Evolutionary conservation across 2,888 invertebrate genomes (phyloP), one percentile per base, ranked within the genome.

Genomic region (Parnassius apollo): DNA sequence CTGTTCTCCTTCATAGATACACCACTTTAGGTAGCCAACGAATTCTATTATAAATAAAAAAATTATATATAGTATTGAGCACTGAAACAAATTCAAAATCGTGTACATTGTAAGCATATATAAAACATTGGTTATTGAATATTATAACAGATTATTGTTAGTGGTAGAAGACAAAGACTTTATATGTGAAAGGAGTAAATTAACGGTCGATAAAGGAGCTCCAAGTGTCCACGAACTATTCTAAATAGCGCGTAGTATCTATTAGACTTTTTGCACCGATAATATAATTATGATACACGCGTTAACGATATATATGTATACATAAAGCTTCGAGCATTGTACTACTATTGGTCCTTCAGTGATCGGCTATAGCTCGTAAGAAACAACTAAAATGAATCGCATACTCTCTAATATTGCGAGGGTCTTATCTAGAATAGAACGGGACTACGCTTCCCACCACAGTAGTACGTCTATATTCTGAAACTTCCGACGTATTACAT

Each of bases 221-320:
- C 1, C 80, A 77, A 80, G 78, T 78, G 85, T 85, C 86, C 88
- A 83, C 83, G 75, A 77, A 82, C 82, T 88, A 87, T 88, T 88
- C 87, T 87, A 86, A 89, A 88, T 88, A 89, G 85, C 75, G 78
- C 77, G 83, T 86, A 89, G 87, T 77, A 78, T 80, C 84, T 85
- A 80, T 85, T 91, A 90, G 89, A 86, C 74, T 84, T 88, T 89
- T 89, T 89, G 91, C 91, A 91, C 91, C 78, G 82, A 83, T 85
- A 86, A 78, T 82, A 80, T 84, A 82, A 79, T 73, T 75, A 75
- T 77, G 75, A 72, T 72, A 70, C 67, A 77, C 83, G 76, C 78
- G 75, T 75, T 74, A 73, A 72, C 25, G 13, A 8, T 48, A 12
- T 48, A 13, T 13, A 8, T 13, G 13, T 48, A 12, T 48, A 13